Evolutionary conservation across 1,140 invertebrate genomes (phyloP).

Genomic region (Drosophila ironensis): DNA sequence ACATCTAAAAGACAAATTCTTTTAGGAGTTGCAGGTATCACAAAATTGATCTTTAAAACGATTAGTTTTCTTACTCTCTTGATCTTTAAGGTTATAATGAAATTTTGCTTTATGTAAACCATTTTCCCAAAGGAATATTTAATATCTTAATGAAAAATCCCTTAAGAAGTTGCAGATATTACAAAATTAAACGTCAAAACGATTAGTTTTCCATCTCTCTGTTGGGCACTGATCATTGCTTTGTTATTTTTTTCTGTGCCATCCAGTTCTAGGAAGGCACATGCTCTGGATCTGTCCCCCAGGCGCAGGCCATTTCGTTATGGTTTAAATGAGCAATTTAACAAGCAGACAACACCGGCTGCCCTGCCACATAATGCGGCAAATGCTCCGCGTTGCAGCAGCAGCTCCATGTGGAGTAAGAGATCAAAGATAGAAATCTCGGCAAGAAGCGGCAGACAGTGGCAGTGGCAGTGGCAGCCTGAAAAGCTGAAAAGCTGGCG

Average conservation of each 20-base stretch:
- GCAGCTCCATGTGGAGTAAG: conserved; percentile 70
- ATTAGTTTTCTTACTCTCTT: too few species aligned
- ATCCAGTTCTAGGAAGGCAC: conserved; percentile 67
- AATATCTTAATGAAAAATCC: too few species aligned
- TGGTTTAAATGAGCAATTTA: conserved; percentile 79
- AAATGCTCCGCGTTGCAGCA: conserved; percentile 30
- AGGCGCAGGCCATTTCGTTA: conserved; percentile 63
- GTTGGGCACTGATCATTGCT: too few species aligned
- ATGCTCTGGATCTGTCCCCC: conserved; percentile 53
- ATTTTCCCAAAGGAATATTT: too few species aligned
- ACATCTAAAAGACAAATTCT: too few species aligned
- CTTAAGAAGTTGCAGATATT: too few species aligned
- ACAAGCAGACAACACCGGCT: conserved; percentile 68
- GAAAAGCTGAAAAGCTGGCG: conserved; percentile 50
- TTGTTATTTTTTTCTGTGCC: conserved; percentile 5
- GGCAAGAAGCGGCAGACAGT: conserved; percentile 78
- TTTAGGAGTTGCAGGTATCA: too few species aligned
- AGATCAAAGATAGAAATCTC: conserved; percentile 79
- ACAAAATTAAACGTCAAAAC: too few species aligned
- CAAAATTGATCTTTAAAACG: too few species aligned
- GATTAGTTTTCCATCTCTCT: too few species aligned
- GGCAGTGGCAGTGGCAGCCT: conserved; percentile 72
- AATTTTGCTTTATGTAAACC: too few species aligned
- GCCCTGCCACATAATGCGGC: conserved; percentile 49
- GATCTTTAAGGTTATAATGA: too few species aligned